These are phyloP conservation scores for Salvelinus sp. DNA, from an alignment of 2,113 vertebrate species.

Conservation along the genomic window DNA sequence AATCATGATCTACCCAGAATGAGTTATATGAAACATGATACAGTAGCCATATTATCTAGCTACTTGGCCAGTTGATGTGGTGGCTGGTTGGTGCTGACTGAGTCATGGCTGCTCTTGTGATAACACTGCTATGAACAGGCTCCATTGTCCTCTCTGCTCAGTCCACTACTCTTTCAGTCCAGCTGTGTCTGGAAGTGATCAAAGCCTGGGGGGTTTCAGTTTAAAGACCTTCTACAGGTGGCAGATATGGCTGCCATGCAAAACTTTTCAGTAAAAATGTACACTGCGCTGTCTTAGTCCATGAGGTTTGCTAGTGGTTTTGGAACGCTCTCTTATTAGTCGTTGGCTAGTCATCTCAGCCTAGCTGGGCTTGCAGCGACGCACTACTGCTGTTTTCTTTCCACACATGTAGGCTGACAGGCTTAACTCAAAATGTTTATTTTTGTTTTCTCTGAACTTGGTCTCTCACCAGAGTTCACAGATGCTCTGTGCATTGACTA, in stretches of 20 bases:
- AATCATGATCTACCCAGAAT: too few relatives aligned
- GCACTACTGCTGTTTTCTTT: too few relatives aligned
- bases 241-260: not conserved
- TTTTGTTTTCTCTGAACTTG: not conserved
- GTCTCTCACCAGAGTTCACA: not conserved
- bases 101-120: not conserved
- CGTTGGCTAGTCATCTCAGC: not conserved
- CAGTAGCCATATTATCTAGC: too few relatives aligned
- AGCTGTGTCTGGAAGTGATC: not conserved
- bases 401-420: too few relatives aligned
- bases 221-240: not conserved
- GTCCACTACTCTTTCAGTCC: not conserved
- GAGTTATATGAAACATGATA: too few relatives aligned
- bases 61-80: not conserved
- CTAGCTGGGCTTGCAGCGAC: too few relatives aligned
- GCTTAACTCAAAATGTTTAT: too few relatives aligned
- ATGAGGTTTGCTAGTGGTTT: too few relatives aligned
- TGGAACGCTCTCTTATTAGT: not conserved
- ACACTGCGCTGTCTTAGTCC: too few relatives aligned
- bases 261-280: too few relatives aligned
- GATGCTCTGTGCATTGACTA: not conserved
- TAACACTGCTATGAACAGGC: not conserved
- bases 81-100: not conserved
- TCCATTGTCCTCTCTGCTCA: not conserved
- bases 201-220: not conserved